Evolutionary conservation across 2,888 invertebrate genomes (phyloP).

Genomic region (Diadegma fenestrale): DNA sequence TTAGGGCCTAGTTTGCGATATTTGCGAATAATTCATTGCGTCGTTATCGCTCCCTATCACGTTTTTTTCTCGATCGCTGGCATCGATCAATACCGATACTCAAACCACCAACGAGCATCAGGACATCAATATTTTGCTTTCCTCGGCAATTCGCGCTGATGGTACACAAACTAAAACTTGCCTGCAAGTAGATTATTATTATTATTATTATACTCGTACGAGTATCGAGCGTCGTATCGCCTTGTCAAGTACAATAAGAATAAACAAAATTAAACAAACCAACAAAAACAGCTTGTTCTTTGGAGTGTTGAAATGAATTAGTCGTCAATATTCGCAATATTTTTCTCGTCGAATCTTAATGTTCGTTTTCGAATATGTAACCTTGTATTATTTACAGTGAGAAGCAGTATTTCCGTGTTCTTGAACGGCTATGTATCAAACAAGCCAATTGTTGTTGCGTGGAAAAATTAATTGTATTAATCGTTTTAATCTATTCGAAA

Average conservation of each 20-base stretch:
- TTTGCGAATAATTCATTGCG: conserved; percentile 50
- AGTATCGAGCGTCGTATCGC: conserved; percentile 54
- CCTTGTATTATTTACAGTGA: conserved; percentile 48
- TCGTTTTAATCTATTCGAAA: conserved; percentile 48
- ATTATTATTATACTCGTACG: conserved; percentile 54
- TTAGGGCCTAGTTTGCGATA: conserved; percentile 62
- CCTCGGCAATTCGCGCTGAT: conserved; percentile 22
- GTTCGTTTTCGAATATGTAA: conserved; percentile 22
- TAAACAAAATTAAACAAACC: conserved; percentile 38
- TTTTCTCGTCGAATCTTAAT: conserved; percentile 8
- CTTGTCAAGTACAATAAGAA: conserved; percentile 62
- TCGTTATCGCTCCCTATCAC: conserved; percentile 21
- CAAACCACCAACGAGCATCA: background rate
- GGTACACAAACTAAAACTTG: conserved; percentile 39
- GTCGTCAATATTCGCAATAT: conserved; percentile 39
- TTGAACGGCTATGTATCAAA: conserved; percentile 21
- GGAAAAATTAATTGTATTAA: conserved; percentile 47
- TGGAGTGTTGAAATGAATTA: conserved; percentile 58
- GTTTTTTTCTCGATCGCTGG: conserved; percentile 51
- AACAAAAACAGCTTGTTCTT: conserved; percentile 48
- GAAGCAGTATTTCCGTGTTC: conserved; percentile 61
- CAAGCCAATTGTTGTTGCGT: conserved; percentile 49
- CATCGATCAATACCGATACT: conserved; percentile 26
- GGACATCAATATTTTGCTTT: conserved; percentile 33
- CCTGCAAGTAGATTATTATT: conserved; percentile 46